Percentiles rank a stretch among this genome's conserved stretches.
These are phyloP conservation scores for Chirona hameri DNA, from an alignment of 2,888 invertebrate genomes.

Conservation along the genomic window DNA sequence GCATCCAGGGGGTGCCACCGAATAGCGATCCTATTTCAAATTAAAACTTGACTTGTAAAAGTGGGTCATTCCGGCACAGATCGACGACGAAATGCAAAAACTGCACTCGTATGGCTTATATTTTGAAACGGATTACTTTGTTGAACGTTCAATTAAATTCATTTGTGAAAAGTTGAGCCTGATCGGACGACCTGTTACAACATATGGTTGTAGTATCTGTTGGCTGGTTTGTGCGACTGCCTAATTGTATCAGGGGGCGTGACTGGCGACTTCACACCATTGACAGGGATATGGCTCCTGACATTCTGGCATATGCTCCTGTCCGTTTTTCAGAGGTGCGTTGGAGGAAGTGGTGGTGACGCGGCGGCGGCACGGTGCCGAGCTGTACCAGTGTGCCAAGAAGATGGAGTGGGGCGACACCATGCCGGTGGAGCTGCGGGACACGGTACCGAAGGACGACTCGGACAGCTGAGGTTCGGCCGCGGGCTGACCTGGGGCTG, in stretches of 20 bases:
- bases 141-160: too few species aligned
- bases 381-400: slow-evolving; percentile 33
- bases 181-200: background rate
- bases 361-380: slow-evolving; percentile 35
- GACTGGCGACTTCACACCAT: background rate
- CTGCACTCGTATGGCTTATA: too few species aligned
- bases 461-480: too few species aligned
- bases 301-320: background rate
- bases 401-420: slow-evolving; percentile 36
- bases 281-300: too few species aligned
- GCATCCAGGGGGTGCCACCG: too few species aligned
- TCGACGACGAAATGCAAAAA: too few species aligned
- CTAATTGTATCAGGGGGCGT: background rate
- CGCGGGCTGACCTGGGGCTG: too few species aligned
- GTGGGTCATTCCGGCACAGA: too few species aligned
- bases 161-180: too few species aligned
- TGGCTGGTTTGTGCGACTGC: background rate
- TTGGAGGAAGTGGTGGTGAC: slow-evolving; percentile 36
- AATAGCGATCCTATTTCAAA: too few species aligned
- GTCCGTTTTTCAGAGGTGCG: slow-evolving; percentile 25
- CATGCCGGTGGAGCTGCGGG: slow-evolving; percentile 34
- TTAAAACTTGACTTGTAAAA: too few species aligned
- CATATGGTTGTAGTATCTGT: background rate
- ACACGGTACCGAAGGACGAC: background rate
- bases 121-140: too few species aligned